Base-by-base conservation (phyloP, 2,797 vertebrate genomes). In the Lindbergichthys nudifrons region DNA sequence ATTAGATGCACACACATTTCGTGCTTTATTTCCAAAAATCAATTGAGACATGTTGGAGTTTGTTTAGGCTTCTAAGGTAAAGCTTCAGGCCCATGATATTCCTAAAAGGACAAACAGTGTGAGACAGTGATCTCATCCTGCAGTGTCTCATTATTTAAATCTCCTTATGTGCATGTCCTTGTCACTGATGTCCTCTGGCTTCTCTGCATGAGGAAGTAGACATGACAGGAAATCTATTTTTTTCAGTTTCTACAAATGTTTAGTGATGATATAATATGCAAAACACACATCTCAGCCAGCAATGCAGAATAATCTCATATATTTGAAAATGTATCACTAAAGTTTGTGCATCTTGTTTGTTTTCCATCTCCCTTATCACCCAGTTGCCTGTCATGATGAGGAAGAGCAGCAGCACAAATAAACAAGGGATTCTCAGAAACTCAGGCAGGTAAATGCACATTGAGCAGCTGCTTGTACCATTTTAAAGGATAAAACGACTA, bases 371-470 rank as follows among this genome's bases (percentile, higher is more conserved):
- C 13, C 10, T 66, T 36, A 19, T 32, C 19, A 45, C 58, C 21
- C 6, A 41, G 48, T 10, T 51, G 16, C 14, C 30, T 39, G 57
- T 47, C 32, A 69, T 42, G 26, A 57, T 65, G 15, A 53, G 48
- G 21, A 79, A 32, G n/a, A 68, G 23, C 54, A 65, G 58, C 39
- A 68, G 50, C 47, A 43, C 36, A 26, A 41, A 50, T 48, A 45
- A 53, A 18, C 65, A 16, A 57, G 59, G 39, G 14, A 26, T 39
- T 74, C 59, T 63, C 50, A 69, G 18, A 80, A 77, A 82, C 45
- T 19, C 56, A 73, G 56, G 45, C 58, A 68, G 51, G 57, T 77
- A 61, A 63, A 53, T 53, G 15, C 21, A 43, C 66, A 47, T n/a
- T 11, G n/a, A 46, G 8, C 26, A 50, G 2, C 54, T 23, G 5